Evolutionary conservation across 2,113 vertebrate genomes (phyloP).

Genomic region (Aramus guarauna): DNA sequence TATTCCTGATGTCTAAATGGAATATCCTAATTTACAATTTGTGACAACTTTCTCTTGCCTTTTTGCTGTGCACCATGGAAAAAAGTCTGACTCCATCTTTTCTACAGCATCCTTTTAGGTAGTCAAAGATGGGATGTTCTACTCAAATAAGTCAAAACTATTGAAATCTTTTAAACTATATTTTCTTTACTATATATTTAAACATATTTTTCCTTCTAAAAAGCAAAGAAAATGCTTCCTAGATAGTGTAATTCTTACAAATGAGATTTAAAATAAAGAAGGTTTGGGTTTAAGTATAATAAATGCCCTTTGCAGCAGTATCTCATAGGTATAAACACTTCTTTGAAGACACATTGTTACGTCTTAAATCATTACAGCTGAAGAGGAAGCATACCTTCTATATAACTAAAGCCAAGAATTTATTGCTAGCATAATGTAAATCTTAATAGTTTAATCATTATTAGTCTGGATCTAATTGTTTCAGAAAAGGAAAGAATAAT

Average conservation of each 20-base stretch:
- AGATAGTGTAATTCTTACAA: background rate
- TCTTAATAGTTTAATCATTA: background rate
- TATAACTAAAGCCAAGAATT: background rate
- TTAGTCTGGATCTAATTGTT: background rate
- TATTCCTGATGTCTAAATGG: background rate
- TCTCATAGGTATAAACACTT: background rate
- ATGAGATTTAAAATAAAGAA: background rate
- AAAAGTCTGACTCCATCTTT: background rate
- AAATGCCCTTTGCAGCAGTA: background rate
- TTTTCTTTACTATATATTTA: background rate
- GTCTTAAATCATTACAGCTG: background rate
- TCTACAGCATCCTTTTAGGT: background rate
- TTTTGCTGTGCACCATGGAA: background rate
- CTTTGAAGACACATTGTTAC: background rate
- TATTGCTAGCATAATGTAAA: background rate
- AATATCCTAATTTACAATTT: background rate
- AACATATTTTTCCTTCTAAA: background rate
- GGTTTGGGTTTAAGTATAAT: background rate
- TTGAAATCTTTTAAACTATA: background rate
- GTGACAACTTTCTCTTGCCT: background rate
- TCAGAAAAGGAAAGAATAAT: background rate
- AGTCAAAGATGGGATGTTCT: background rate
- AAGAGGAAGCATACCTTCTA: background rate
- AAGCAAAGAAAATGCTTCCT: background rate
- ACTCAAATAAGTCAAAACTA: background rate